Percentiles rank a stretch among this genome's conserved stretches.
Conservation (phyloP, 1,140 invertebrate genomes). For the Drosophila sp. region DNA sequence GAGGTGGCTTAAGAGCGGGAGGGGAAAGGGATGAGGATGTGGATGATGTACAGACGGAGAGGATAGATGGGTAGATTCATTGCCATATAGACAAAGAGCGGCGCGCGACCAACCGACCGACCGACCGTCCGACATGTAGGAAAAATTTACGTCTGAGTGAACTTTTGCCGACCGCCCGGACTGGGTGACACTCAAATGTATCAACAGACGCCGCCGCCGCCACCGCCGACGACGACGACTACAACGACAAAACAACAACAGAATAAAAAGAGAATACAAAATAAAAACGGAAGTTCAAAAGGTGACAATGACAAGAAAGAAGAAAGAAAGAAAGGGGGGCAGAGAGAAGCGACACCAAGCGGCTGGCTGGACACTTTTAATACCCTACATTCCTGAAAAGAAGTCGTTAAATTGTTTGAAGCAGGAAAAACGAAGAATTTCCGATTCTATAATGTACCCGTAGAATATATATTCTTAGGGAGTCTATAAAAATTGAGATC, state of each 20-base stretch:
- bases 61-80: slow-evolving; percentile 5
- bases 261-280: slow-evolving; percentile 28
- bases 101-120: slow-evolving; percentile 44
- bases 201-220: slow-evolving; percentile 40
- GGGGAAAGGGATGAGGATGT: background rate
- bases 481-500: too few relatives aligned
- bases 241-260: slow-evolving; percentile 13
- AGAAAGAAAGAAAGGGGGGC: slow-evolving; percentile 4
- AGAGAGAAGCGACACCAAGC: background rate
- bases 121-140: slow-evolving; percentile 59
- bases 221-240: background rate
- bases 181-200: slow-evolving; percentile 43
- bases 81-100: slow-evolving; percentile 54
- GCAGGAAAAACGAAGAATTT: too few relatives aligned
- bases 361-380: slow-evolving; percentile 48
- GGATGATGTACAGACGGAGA: background rate
- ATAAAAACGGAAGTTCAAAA: slow-evolving; percentile 76
- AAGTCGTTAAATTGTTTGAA: too few relatives aligned
- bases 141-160: slow-evolving; percentile 75
- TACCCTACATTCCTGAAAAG: too few relatives aligned
- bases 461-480: too few relatives aligned
- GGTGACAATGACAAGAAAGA: slow-evolving; percentile 64
- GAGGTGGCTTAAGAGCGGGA: background rate
- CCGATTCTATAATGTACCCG: too few relatives aligned
- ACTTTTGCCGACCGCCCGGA: slow-evolving; percentile 43